These are phyloP conservation scores for Ectropis crepuscularia DNA, from an alignment of 2,888 invertebrate species.

Conservation along the genomic window DNA sequence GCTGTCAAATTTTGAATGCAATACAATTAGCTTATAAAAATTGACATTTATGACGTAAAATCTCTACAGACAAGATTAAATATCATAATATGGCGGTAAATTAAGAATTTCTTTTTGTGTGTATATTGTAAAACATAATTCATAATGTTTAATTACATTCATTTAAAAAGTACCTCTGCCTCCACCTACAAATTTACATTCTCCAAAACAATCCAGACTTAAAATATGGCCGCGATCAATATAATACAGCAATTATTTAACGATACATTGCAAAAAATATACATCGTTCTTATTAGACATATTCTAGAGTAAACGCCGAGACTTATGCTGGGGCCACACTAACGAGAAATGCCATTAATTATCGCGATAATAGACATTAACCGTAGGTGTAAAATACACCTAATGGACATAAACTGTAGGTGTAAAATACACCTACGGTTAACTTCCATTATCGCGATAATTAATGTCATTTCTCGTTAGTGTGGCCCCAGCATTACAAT, in stretches of 20 bases:
- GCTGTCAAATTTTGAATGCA: no score
- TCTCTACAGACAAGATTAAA: no score
- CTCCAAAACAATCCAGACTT: slow-evolving; percentile 61
- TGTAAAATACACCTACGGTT: no score
- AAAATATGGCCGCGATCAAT: slow-evolving; percentile 70
- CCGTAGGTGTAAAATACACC: no score
- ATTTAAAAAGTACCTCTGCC: slow-evolving; percentile 51
- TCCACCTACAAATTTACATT: slow-evolving; percentile 50
- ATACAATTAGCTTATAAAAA: no score
- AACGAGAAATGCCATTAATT: no score
- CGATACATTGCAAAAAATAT: slow-evolving; percentile 77
- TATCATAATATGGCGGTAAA: neutral
- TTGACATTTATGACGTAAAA: no score
- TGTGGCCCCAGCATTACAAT: neutral
- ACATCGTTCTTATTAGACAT: slow-evolving; percentile 48
- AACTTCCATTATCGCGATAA: no score
- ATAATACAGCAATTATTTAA: slow-evolving; percentile 57
- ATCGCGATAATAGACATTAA: no score
- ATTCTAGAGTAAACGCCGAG: slow-evolving; percentile 41
- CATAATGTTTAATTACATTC: neutral
- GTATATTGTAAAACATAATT: neutral
- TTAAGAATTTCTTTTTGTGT: neutral
- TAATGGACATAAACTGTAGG: no score
- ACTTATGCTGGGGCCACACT: no score
- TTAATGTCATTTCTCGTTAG: no score